Conservation (phyloP, 2,888 invertebrate genomes). For the Cordilura impudica region DNA sequence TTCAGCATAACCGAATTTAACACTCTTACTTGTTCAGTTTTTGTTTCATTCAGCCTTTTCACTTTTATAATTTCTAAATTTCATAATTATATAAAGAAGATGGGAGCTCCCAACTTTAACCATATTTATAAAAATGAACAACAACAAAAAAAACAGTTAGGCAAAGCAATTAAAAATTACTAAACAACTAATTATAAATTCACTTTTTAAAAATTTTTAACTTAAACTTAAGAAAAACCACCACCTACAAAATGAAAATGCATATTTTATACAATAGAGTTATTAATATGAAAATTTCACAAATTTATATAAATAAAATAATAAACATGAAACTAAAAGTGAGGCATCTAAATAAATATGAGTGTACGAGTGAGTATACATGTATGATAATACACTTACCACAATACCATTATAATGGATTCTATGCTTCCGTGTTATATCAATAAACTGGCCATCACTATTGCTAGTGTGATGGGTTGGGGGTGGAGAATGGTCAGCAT, state of each 20-base stretch:
- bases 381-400: conserved; percentile 68
- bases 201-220: conserved; percentile 19
- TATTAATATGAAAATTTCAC: conserved; percentile 31
- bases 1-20: no score
- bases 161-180: background rate
- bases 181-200: conserved; percentile 24
- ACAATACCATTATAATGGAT: conserved; percentile 74
- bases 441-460: conserved; percentile 68
- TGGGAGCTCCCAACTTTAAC: no score
- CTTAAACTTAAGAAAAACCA: conserved; percentile 28
- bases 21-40: no score
- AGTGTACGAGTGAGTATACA: no score
- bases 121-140: no score
- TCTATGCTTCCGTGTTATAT: conserved; percentile 74
- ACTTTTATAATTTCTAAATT: no score
- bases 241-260: conserved; percentile 27
- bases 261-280: conserved; percentile 12
- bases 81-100: no score
- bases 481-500: conserved; percentile 8
- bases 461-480: background rate
- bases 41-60: no score
- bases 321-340: conserved; percentile 4
- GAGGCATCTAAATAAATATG: conserved; percentile 20
- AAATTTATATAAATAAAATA: background rate
- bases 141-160: background rate